phyloP scores from a whole-genome alignment of 2,113 vertebrate genomes.

The Telmatochromis brichardi region DNA sequence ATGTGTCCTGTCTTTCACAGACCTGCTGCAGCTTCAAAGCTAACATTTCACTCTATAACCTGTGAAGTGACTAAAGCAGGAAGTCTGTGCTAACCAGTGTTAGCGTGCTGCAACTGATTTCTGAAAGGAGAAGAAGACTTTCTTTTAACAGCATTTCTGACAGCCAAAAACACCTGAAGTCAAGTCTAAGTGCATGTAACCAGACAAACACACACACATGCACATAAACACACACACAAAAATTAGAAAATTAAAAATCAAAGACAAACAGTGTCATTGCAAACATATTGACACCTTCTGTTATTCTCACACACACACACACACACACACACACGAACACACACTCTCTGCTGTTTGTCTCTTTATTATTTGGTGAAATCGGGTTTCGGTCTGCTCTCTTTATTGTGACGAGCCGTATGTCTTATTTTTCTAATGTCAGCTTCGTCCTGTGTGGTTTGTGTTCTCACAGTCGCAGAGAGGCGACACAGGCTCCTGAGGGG shows the following conservation, averaged over 20 bases:
- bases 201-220: neutral
- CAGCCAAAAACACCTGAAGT: neutral
- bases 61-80: neutral
- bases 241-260: neutral
- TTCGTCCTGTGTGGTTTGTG: slow-evolving; percentile 22
- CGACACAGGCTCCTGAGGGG: neutral
- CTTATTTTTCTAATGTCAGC: neutral
- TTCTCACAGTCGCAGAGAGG: neutral
- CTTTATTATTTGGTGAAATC: neutral
- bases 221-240: neutral
- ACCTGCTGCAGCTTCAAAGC: neutral
- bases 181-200: neutral
- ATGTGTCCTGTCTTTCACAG: neutral
- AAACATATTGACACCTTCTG: neutral
- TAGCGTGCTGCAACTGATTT: neutral
- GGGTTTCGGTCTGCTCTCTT: neutral
- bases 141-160: neutral
- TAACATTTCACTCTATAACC: neutral
- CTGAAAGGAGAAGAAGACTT: neutral
- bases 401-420: neutral
- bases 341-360: neutral
- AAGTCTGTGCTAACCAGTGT: neutral
- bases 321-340: neutral
- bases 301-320: neutral
- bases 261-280: neutral